These are phyloP conservation scores for Ophion slaviceki DNA, from an alignment of 2,888 invertebrate genomes.

Conservation along the genomic window DNA sequence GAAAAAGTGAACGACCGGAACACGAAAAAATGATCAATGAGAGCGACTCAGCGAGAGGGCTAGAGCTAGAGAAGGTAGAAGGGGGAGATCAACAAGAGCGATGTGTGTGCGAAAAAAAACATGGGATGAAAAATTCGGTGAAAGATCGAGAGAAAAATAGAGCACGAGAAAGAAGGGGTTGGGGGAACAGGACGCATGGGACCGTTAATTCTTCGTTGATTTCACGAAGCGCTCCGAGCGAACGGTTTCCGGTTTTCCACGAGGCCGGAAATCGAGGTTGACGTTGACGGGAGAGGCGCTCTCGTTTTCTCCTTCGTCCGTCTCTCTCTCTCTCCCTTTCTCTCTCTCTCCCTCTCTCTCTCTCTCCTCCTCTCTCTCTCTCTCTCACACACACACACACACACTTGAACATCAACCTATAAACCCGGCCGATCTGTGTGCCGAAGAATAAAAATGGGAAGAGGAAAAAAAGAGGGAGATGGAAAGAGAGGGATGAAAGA, in stretches of 20 bases:
- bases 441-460: slow-evolving; percentile 17
- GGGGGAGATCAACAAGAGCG: slow-evolving; percentile 39
- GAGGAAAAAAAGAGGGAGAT: slow-evolving; percentile 9
- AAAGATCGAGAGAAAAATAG: slow-evolving; percentile 61
- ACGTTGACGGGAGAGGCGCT: slow-evolving; percentile 74
- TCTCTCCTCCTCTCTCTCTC: slow-evolving; percentile 25
- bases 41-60: neutral
- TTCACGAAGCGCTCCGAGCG: slow-evolving; percentile 64
- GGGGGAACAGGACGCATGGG: slow-evolving; percentile 51
- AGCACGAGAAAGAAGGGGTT: slow-evolving; percentile 33
- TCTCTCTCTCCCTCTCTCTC: slow-evolving; percentile 43
- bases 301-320: slow-evolving; percentile 44
- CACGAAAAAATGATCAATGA: slow-evolving; percentile 50
- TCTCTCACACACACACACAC: neutral
- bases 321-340: slow-evolving; percentile 31
- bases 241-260: slow-evolving; percentile 71
- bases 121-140: slow-evolving; percentile 57
- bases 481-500: slow-evolving; percentile 29
- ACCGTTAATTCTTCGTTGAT: slow-evolving; percentile 77
- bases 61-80: neutral
- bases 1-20: slow-evolving; percentile 34
- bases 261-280: slow-evolving; percentile 73
- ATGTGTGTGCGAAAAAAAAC: slow-evolving; percentile 43
- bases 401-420: no score
- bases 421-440: slow-evolving; percentile 33